A percentile compares a stretch with the other conserved stretches of the same genome.
Evolutionary conservation across 2,888 invertebrate genomes (phyloP).

Genomic region (Graphium colonna): DNA sequence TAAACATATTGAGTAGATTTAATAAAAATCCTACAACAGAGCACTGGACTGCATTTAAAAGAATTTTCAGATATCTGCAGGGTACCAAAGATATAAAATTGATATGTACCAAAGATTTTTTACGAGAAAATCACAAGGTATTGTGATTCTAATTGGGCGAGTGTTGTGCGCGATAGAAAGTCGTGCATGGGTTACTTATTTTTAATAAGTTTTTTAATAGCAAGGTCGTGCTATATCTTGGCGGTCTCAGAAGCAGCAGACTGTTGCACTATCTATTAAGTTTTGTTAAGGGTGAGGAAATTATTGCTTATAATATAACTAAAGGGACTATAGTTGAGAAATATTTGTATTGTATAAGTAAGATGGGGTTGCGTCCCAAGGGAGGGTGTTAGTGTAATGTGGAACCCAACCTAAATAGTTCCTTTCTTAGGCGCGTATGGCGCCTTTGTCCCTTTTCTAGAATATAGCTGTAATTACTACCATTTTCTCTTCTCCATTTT

Average conservation of each 20-base stretch:
- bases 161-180: conserved; percentile 22
- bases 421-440: no score
- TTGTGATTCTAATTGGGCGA: conserved; percentile 32
- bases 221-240: no score
- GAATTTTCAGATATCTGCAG: conserved; percentile 26
- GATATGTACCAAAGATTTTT: conserved; percentile 24
- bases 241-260: no score
- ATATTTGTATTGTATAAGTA: conserved; percentile 27
- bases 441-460: no score
- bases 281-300: conserved; percentile 27
- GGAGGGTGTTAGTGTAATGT: no score
- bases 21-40: conserved; percentile 22
- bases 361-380: no score
- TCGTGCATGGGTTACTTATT: conserved; percentile 32
- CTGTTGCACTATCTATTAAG: no score
- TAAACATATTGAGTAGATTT: conserved; percentile 29
- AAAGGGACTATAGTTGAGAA: conserved; percentile 23
- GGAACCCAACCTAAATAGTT: no score
- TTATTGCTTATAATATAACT: no score
- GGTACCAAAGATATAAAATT: conserved; percentile 25
- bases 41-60: conserved; percentile 27
- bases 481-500: no score
- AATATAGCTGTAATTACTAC: no score
- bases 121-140: conserved; percentile 24
- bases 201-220: conserved; percentile 29